Conservation (phyloP, 2,888 invertebrate genomes). For the Masnerella sp. region DNA sequence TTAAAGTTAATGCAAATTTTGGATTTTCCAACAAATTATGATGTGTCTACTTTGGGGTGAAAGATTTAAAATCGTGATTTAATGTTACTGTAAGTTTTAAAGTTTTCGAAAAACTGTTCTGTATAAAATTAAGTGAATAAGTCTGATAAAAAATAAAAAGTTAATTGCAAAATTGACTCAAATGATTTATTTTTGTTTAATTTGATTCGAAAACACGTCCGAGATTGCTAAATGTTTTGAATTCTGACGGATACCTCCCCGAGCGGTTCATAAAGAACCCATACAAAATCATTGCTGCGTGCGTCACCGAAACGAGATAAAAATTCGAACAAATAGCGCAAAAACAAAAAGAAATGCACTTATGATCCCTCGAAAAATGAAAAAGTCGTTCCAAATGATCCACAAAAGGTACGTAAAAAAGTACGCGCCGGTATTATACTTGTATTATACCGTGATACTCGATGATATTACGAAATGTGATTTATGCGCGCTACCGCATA, state of each 20-base stretch:
- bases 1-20: too few species aligned
- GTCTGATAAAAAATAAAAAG: too few species aligned
- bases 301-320: conserved; percentile 22
- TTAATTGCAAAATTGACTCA: too few species aligned
- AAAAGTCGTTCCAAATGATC: conserved; percentile 65
- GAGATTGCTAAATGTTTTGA: conserved; percentile 18
- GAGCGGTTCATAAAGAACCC: neutral
- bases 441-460: conserved; percentile 58
- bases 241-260: conserved; percentile 5
- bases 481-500: conserved; percentile 73
- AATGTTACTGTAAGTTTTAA: too few species aligned
- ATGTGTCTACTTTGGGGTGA: too few species aligned
- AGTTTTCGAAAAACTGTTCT: too few species aligned
- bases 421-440: conserved; percentile 34
- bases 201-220: too few species aligned
- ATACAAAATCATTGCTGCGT: neutral
- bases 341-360: conserved; percentile 35
- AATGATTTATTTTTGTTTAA: too few species aligned
- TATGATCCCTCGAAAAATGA: conserved; percentile 50
- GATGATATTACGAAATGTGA: conserved; percentile 75
- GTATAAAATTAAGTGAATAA: too few species aligned
- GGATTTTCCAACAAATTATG: too few species aligned
- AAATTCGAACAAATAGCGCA: conserved; percentile 41
- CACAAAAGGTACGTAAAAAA: conserved; percentile 59
- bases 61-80: too few species aligned